Evolutionary conservation across 2,888 invertebrate genomes (phyloP), one percentile per base, ranked within the genome.

Genomic region (Diabrotica balteata): DNA sequence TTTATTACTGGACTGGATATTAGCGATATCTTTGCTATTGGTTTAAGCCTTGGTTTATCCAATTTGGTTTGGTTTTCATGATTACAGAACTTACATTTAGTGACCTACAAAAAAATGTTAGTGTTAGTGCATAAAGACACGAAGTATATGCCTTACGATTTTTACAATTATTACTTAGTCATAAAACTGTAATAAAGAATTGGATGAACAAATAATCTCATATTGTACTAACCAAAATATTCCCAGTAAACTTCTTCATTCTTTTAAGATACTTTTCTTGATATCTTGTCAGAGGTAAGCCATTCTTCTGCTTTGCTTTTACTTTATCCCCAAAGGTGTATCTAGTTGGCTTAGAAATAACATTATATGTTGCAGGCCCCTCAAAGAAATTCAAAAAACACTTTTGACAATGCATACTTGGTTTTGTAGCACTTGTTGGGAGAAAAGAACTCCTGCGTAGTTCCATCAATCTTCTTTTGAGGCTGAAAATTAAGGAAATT

Each of bases 381-480:
- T 73, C 70, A 9, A 51, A 51, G 43, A 68, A 66, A 59, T 64
- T 66, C 32, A 72, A 51, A n/a, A 70, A 58, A 50, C 73, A 73
- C 60, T 67, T 67, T n/a, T 62, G 72, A 44, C 73, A 73, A 44
- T 63, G 67, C 22, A 66, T 22, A 54, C 67, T 55, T 17, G 62
- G 53, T 59, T 57, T 66, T 6, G 67, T 64, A 58, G 66, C 52
- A 61, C 46, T 62, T 10, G 45, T 17, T 8, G 72, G 72, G 62
- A 73, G 44, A 49, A 66, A 67, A 6, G 54, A 69, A 44, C 50
- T 49, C 45, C 43, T 67, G 32, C 72, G 63, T 46, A 70, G 46
- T 46, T 69, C 70, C 66, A 70, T 70, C 10, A 73, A 57, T 54
- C 68, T 69, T 22, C 70, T 52, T 59, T 72, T 72, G 42, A 70